Base-by-base conservation (phyloP, 2,888 invertebrate species). In the Athalia circularis region DNA sequence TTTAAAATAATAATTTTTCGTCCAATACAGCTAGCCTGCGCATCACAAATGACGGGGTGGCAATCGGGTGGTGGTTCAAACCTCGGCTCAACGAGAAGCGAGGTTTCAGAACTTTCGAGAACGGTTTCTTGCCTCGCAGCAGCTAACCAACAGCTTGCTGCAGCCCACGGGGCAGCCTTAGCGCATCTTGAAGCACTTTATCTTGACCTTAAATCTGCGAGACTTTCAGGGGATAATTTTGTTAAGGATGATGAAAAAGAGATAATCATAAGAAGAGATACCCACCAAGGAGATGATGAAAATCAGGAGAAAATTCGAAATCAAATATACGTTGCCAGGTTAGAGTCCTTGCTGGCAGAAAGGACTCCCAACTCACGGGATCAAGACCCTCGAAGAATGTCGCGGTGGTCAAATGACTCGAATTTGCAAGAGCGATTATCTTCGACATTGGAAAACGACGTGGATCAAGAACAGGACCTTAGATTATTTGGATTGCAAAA, bases 111-210 rank as follows among this genome's bases (percentile, higher is more conserved):
- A 67, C 83, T 88, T 54, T 85, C 89, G 13, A 82, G 86, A 76
- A 87, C 88, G 9, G 85, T 90, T 45, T 87, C 89, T 3, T 86
- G 87, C 80, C 81, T 90, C n/a, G 90, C 90, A 0, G 83, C 87
- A 57, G 88, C 90, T 0, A 90, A 90, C 84, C 88, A 89, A 59
- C 89, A 90, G 79, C 82, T 90, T 70, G 88, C 89, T 2, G 77
- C 84, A 0, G 88, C 88, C 0, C 88, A 90, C 79, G 86, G 82
- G 65, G 84, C 85, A 3, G 86, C 88, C 3, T 61, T 90, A n/a
- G 81, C 81, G 1, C 89, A 88, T 67, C 79, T 89, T 74, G 88
- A 89, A 61, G 80, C 84, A 5, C 79, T 89, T 8, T 88, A 89
- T 77, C 61, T 82, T 4, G 87, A 89, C 61, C 64, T 89, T 9